Conservation (phyloP, 2,797 vertebrate genomes). For the Limosa lapponica region DNA sequence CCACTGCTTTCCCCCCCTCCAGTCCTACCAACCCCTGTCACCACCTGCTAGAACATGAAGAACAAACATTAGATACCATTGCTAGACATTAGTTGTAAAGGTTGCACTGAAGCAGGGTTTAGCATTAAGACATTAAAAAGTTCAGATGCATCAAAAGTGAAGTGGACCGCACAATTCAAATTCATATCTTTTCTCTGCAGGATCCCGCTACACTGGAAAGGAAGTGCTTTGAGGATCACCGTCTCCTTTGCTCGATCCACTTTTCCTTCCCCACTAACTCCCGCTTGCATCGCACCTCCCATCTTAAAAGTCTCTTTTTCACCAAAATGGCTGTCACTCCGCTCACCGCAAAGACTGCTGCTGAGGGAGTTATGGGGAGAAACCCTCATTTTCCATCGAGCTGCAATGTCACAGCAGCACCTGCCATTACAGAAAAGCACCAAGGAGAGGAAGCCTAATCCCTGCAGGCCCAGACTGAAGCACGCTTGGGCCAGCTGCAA, state of each 20-base stretch:
- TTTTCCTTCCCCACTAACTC: neutral
- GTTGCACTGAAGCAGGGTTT: neutral
- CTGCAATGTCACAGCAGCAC: neutral
- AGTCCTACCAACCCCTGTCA: accelerated
- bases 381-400: neutral
- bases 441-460: neutral
- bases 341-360: neutral
- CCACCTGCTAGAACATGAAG: neutral
- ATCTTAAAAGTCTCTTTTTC: neutral
- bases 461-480: neutral
- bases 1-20: accelerated
- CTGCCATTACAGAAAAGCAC: neutral
- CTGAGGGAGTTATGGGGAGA: neutral
- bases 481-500: neutral
- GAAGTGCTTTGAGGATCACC: neutral
- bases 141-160: neutral
- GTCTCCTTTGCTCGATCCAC: neutral
- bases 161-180: neutral
- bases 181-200: neutral
- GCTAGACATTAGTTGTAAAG: neutral
- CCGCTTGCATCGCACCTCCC: neutral
- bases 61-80: neutral
- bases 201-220: neutral
- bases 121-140: neutral
- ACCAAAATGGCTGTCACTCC: neutral